Conservation (phyloP, 2,113 vertebrate genomes). For the Eulemur rufifrons region DNA sequence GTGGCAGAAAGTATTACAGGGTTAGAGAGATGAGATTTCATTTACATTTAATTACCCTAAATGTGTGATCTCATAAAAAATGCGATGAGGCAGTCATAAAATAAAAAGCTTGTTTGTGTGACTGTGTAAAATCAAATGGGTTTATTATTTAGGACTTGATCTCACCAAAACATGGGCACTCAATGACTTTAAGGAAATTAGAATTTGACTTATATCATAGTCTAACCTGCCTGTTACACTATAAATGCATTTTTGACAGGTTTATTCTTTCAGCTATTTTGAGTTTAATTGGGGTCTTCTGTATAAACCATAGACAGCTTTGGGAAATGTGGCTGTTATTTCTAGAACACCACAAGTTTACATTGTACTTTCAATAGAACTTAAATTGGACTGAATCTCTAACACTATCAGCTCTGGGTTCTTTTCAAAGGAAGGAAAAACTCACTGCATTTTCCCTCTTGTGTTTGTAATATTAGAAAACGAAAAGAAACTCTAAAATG, state of each 20-base stretch:
- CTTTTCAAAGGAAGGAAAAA: constrained; percentile 36
- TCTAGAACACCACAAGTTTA: constrained; percentile 63
- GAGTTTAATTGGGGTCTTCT: constrained; percentile 68
- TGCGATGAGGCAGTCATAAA: constrained; percentile 14
- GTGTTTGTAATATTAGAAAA: constrained; percentile 65
- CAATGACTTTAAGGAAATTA: constrained; percentile 60
- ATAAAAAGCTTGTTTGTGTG: constrained; percentile 41
- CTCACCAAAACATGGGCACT: constrained; percentile 33
- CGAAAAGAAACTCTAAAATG: constrained; percentile 46
- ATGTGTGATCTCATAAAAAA: constrained; percentile 4
- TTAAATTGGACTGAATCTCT: constrained; percentile 67
- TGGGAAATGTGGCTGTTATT: constrained; percentile 61
- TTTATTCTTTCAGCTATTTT: constrained; percentile 69
- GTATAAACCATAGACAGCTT: constrained; percentile 58
- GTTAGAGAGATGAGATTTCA: constrained; percentile 37
- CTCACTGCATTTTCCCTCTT: not conserved
- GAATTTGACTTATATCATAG: constrained; percentile 61
- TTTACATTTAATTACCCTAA: constrained; percentile 19
- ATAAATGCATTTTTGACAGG: constrained; percentile 57
- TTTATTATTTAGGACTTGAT: constrained; percentile 55
- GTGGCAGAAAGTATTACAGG: not conserved
- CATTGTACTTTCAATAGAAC: constrained; percentile 70
- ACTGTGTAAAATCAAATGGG: constrained; percentile 35
- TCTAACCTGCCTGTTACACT: constrained; percentile 35
- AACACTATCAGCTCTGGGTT: constrained; percentile 42